These are phyloP conservation scores for Suricata suricatta DNA, from an alignment of 2,113 vertebrate genomes.

Conservation along the genomic window DNA sequence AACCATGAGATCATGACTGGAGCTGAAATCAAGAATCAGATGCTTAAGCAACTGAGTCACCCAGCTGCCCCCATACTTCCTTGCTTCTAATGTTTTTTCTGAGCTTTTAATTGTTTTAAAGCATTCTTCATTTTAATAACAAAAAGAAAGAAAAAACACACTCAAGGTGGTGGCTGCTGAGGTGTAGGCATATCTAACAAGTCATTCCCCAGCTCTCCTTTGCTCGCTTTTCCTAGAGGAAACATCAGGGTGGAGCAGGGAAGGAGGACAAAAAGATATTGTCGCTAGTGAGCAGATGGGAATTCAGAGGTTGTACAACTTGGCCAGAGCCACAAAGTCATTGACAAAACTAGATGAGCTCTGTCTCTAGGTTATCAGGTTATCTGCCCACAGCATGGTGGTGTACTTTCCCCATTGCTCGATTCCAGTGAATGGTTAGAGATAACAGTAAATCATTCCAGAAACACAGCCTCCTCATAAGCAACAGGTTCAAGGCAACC, in stretches of 20 bases:
- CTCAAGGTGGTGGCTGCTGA: not conserved
- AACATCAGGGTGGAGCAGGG: not conserved
- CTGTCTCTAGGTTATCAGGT: not conserved
- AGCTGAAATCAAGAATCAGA: too few species aligned
- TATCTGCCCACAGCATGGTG: not conserved
- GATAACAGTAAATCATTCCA: not conserved
- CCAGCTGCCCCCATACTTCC: not conserved
- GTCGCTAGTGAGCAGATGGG: not conserved
- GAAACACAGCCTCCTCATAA: not conserved
- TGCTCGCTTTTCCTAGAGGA: not conserved
- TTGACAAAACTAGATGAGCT: not conserved
- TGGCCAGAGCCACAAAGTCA: not conserved
- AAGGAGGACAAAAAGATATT: not conserved
- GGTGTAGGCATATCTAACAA: not conserved
- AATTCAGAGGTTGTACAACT: not conserved
- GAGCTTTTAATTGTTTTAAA: not conserved
- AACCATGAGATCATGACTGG: too few species aligned
- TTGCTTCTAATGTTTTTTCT: conserved; percentile 1
- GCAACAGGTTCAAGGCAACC: not conserved
- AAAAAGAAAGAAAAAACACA: not conserved
- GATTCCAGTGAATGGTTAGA: not conserved
- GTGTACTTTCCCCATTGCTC: not conserved
- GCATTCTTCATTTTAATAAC: conserved; percentile 12
- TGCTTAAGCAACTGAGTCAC: too few species aligned
- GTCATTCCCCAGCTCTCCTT: not conserved